Conservation (phyloP, 2,888 invertebrate genomes). For the Xylota segnis region DNA sequence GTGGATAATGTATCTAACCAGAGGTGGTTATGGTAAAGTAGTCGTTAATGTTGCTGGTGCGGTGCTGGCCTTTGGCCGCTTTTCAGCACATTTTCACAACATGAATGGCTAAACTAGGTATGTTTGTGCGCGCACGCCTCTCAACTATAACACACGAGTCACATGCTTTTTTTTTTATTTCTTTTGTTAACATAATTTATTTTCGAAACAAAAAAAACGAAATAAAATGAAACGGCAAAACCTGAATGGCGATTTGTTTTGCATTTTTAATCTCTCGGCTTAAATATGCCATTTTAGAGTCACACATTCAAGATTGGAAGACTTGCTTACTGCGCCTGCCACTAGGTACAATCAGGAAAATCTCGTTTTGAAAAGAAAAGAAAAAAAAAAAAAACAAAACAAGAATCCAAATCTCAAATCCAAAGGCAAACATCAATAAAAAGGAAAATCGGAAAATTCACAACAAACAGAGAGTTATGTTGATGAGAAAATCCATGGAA, state of each 20-base stretch:
- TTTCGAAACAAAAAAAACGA: neutral
- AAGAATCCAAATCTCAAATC: neutral
- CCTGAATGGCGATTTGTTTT: slow-evolving; percentile 48
- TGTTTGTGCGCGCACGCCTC: slow-evolving; percentile 11
- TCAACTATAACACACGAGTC: slow-evolving; percentile 24
- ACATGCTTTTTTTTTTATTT: neutral
- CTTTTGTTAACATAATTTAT: slow-evolving; percentile 28
- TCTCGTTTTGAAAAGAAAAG: slow-evolving; percentile 40
- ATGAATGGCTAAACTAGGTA: slow-evolving; percentile 33
- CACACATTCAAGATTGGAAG: slow-evolving; percentile 37
- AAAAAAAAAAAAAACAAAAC: slow-evolving; percentile 3
- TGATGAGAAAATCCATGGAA: slow-evolving; percentile 44
- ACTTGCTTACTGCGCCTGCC: slow-evolving; percentile 12
- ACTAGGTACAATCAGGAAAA: slow-evolving; percentile 44
- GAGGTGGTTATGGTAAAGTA: slow-evolving; percentile 51
- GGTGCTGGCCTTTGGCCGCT: slow-evolving; percentile 32
- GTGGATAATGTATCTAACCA: slow-evolving; percentile 37
- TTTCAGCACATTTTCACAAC: slow-evolving; percentile 38
- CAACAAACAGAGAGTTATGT: slow-evolving; percentile 52
- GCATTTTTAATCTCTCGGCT: slow-evolving; percentile 42
- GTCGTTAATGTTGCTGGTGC: slow-evolving; percentile 29
- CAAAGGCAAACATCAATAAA: slow-evolving; percentile 15
- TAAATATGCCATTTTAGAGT: slow-evolving; percentile 56
- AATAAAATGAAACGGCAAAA: slow-evolving; percentile 35
- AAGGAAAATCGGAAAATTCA: slow-evolving; percentile 39